Base-by-base conservation (phyloP, 2,888 invertebrate genomes). In the Synanthedon tipuliformis region DNA sequence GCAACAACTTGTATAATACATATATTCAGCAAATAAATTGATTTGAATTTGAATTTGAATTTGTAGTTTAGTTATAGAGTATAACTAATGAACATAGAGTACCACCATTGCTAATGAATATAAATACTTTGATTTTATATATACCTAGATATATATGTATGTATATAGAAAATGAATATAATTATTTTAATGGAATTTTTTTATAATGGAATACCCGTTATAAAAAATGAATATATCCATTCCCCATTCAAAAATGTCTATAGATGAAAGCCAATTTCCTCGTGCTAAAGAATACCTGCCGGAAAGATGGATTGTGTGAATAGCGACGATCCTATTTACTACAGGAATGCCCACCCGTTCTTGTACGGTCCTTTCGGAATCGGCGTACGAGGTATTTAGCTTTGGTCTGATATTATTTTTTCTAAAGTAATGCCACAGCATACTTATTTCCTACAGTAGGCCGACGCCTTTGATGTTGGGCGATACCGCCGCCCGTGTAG, bases 361-460 rank as follows among this genome's bases (percentile, higher is more conserved):
- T 89, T 90, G 0, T 88, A 89, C 11, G 73, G 88, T 55, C 92
- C 92, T 0, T 93, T 92, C 63, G 93, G 93, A 1, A 91, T 89
- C 60, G 93, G 92, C 1, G 87, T 86, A 23, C 84, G 92, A 40
- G 91, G 90, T 81, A 92, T 63, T 81, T 92, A 60, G 93, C 93
- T 23, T 79, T 1, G 34, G 34, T 34, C 2, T 34, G 34, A 34
- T 34, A 34, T 34, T 34, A 10, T 34, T 34, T 34, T n/a, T 34
- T 10, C 10, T 8, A 34, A 34, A 10, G 34, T 8, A 34, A 34
- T 8, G 8, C 34, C n/a, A n/a, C n/a, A n/a, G n/a, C n/a, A n/a
- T n/a, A n/a, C n/a, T n/a, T n/a, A n/a, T n/a, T n/a, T n/a, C n/a
- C n/a, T n/a, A n/a, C n/a, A n/a, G n/a, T n/a, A n/a, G n/a, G n/a